A percentile compares a stretch with the other conserved stretches of the same genome.
Evolutionary conservation across 2,888 invertebrate species (phyloP).

Genomic region (Hermaeophaga mercurialis): DNA sequence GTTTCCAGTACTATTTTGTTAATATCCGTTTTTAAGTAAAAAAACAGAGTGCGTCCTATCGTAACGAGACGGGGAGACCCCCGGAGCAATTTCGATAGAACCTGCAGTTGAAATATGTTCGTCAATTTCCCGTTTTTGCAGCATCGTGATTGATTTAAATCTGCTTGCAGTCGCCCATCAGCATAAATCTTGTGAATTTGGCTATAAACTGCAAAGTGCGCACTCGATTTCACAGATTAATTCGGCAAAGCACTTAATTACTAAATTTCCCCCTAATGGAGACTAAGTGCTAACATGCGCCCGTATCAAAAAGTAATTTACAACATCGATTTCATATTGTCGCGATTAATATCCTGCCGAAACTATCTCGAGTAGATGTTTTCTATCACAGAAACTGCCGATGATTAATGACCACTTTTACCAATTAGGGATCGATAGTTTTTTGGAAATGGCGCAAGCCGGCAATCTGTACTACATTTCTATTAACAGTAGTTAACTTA

Average conservation of each 20-base stretch:
- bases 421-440: constrained; percentile 7
- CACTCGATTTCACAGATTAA: constrained; percentile 47
- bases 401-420: constrained; percentile 2
- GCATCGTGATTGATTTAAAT: constrained; percentile 24
- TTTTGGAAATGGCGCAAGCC: too few relatives aligned
- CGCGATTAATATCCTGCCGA: constrained; percentile 20
- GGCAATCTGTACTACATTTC: too few relatives aligned
- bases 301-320: constrained; percentile 53
- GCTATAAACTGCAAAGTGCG: constrained; percentile 33
- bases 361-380: constrained; percentile 9
- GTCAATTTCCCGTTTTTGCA: constrained; percentile 26
- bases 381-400: constrained; percentile 6
- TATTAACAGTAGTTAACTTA: too few relatives aligned
- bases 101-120: constrained; percentile 16
- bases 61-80: not conserved
- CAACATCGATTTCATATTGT: constrained; percentile 31
- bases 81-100: not conserved
- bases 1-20: too few relatives aligned
- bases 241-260: constrained; percentile 48
- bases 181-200: constrained; percentile 21
- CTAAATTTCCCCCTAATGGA: constrained; percentile 48
- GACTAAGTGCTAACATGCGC: constrained; percentile 47
- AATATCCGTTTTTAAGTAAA: constrained; percentile 6
- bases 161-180: constrained; percentile 22
- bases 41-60: not conserved